These are phyloP conservation scores for Pachyramphus minor DNA, from an alignment of 2,113 vertebrate species.

Conservation along the genomic window DNA sequence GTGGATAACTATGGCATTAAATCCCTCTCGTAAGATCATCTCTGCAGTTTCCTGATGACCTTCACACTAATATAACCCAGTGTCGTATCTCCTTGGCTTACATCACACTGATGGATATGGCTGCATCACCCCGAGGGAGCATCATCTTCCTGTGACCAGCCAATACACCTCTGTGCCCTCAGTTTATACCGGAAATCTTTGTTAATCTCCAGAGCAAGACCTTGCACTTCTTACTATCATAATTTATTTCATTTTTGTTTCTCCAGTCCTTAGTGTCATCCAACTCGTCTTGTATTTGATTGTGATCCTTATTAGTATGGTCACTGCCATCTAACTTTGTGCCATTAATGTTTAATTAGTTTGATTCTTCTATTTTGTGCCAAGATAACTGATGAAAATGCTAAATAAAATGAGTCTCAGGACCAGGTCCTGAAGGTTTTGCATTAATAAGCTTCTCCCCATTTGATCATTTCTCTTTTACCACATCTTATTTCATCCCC, in stretches of 20 bases:
- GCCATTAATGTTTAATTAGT: slow-evolving; percentile 20
- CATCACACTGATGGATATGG: not conserved
- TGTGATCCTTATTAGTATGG: not conserved
- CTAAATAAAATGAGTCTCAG: not conserved
- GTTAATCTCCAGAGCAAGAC: not conserved
- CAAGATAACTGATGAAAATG: slow-evolving; percentile 14
- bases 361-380: not conserved
- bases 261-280: not conserved
- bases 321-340: not conserved
- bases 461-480: not conserved
- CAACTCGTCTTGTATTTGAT: not conserved
- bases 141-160: not conserved
- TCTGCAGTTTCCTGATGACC: not conserved
- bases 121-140: not conserved
- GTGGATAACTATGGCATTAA: not conserved
- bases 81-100: not conserved
- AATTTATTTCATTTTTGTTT: not conserved
- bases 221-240: not conserved
- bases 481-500: not conserved
- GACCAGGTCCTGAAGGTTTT: not conserved
- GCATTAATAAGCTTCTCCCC: not conserved
- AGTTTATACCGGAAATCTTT: not conserved
- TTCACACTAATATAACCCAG: not conserved
- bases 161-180: not conserved
- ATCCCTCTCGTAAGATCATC: not conserved